These are phyloP conservation scores for Planococcus citri DNA, from an alignment of 1,140 invertebrate genomes.

Conservation along the genomic window DNA sequence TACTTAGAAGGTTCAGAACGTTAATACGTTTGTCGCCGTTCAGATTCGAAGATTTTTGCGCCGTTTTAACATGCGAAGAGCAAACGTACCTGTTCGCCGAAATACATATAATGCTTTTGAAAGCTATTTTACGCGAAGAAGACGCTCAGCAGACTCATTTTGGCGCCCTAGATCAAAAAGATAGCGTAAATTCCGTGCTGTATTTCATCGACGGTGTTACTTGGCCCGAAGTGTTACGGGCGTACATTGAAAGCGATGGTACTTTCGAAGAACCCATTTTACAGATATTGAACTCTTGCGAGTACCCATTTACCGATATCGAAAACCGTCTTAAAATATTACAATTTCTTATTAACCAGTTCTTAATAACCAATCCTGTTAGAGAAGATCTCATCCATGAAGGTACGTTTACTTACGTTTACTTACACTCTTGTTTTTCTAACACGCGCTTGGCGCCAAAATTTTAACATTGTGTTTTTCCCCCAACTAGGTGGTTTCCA, in stretches of 20 bases:
- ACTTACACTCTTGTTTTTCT: constrained; percentile 17
- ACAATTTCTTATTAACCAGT: constrained; percentile 84
- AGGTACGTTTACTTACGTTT: no score
- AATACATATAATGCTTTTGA: constrained; percentile 82
- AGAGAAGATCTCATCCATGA: constrained; percentile 86
- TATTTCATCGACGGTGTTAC: constrained; percentile 87
- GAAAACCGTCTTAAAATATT: constrained; percentile 75
- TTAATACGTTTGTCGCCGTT: constrained; percentile 84
- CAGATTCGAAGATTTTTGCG: constrained; percentile 91
- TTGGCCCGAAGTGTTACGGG: constrained; percentile 81
- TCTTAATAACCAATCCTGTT: constrained; percentile 83
- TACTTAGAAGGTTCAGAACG: constrained; percentile 78
- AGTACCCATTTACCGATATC: constrained; percentile 79
- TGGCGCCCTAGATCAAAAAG: constrained; percentile 89
- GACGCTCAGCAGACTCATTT: constrained; percentile 90
- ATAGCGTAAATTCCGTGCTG: constrained; percentile 84
- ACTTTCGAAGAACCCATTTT: constrained; percentile 59
- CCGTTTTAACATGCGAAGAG: constrained; percentile 79
- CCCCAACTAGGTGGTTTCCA: constrained; percentile 61
- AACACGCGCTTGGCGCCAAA: neutral
- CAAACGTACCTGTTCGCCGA: constrained; percentile 80
- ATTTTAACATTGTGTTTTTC: constrained; percentile 24
- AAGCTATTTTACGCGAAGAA: constrained; percentile 83
- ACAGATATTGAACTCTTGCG: constrained; percentile 51
- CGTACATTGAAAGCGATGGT: constrained; percentile 79